phyloP scores from a whole-genome alignment of 2,113 vertebrate genomes.

The Engystomops pustulosus region DNA sequence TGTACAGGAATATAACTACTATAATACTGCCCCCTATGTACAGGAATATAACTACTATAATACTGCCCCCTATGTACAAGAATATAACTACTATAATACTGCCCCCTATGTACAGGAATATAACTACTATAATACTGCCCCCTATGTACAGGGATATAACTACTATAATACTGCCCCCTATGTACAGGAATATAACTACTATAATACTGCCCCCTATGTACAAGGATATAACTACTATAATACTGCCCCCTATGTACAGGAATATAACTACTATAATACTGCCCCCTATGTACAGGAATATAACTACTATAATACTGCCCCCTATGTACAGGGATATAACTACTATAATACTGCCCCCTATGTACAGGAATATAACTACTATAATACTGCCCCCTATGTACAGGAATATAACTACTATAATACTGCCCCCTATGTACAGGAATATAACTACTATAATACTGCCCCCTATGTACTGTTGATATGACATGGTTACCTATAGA shows the following conservation, averaged over 20 bases:
- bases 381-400: neutral
- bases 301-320: no score
- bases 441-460: slow-evolving; percentile 10
- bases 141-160: neutral
- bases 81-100: slow-evolving; percentile 5
- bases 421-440: neutral
- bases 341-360: no score
- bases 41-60: neutral
- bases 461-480: neutral
- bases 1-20: neutral
- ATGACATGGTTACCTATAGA: no score
- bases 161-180: neutral
- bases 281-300: no score
- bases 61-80: neutral
- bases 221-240: no score
- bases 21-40: neutral
- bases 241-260: no score
- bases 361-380: neutral
- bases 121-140: neutral
- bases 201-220: no score
- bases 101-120: neutral
- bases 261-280: no score
- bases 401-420: slow-evolving; percentile 13
- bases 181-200: neutral
- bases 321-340: no score